These are phyloP conservation scores for Pelobates fuscus DNA, from an alignment of 2,113 vertebrate genomes.

Conservation along the genomic window DNA sequence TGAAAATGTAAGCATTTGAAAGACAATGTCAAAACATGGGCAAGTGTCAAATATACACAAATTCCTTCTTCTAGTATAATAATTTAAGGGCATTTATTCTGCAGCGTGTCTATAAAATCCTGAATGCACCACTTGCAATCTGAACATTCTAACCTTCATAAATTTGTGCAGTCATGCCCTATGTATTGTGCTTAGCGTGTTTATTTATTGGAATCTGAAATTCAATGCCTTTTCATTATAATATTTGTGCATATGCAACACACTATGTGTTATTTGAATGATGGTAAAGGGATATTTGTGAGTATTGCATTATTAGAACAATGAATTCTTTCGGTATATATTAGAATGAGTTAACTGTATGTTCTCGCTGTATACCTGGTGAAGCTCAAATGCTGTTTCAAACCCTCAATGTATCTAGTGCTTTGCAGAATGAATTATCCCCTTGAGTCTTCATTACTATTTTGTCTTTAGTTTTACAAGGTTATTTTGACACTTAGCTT, in stretches of 20 bases:
- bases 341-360: constrained; percentile 2
- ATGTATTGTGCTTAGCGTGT: not conserved
- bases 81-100: not conserved
- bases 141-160: not conserved
- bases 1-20: constrained; percentile 51
- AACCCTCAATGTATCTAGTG: constrained; percentile 11
- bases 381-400: constrained; percentile 21
- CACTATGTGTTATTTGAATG: constrained; percentile 27
- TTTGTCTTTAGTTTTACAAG: constrained; percentile 58
- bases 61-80: not conserved
- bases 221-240: not conserved
- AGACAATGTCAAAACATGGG: constrained; percentile 54
- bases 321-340: constrained; percentile 8
- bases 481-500: constrained; percentile 44
- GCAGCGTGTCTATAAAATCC: not conserved
- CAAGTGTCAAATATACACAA: constrained; percentile 21
- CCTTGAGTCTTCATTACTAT: constrained; percentile 50
- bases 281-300: constrained; percentile 2
- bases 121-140: not conserved
- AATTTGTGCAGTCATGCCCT: not conserved
- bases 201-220: not conserved
- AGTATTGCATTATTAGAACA: constrained; percentile 47
- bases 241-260: not conserved
- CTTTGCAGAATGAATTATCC: constrained; percentile 24
- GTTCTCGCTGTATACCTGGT: not conserved